These are phyloP conservation scores for Muntiacus reevesi DNA, from an alignment of 2,113 vertebrate species.

Conservation along the genomic window DNA sequence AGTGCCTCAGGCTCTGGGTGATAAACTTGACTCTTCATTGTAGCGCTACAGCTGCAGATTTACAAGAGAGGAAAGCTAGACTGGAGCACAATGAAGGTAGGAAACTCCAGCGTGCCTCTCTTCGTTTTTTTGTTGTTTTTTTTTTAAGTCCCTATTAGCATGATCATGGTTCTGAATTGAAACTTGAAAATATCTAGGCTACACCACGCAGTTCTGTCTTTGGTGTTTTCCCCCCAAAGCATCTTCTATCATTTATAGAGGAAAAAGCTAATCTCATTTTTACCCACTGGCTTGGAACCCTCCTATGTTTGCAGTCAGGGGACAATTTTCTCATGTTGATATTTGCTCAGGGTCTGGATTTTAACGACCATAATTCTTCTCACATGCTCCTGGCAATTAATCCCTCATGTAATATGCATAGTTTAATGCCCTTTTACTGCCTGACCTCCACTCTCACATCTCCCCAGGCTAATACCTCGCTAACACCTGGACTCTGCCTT, in stretches of 20 bases:
- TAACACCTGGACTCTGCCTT: constrained; percentile 34
- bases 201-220: background rate
- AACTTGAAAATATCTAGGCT: constrained; percentile 4
- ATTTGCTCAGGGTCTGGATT: constrained; percentile 25
- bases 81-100: background rate
- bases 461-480: background rate
- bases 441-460: background rate
- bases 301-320: background rate
- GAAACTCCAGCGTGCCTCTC: background rate
- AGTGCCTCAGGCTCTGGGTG: background rate
- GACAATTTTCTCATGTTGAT: background rate
- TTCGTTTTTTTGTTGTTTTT: background rate
- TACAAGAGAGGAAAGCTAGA: background rate
- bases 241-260: constrained; percentile 4
- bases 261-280: background rate
- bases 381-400: constrained; percentile 38
- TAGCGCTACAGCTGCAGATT: background rate
- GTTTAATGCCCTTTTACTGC: background rate
- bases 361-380: constrained; percentile 26
- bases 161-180: background rate
- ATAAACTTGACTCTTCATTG: constrained; percentile 38
- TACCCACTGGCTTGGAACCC: background rate
- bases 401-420: constrained; percentile 51
- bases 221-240: background rate
- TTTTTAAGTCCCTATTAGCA: background rate